phyloP scores from a whole-genome alignment of 2,888 invertebrate species.

The Euphydryas editha region DNA sequence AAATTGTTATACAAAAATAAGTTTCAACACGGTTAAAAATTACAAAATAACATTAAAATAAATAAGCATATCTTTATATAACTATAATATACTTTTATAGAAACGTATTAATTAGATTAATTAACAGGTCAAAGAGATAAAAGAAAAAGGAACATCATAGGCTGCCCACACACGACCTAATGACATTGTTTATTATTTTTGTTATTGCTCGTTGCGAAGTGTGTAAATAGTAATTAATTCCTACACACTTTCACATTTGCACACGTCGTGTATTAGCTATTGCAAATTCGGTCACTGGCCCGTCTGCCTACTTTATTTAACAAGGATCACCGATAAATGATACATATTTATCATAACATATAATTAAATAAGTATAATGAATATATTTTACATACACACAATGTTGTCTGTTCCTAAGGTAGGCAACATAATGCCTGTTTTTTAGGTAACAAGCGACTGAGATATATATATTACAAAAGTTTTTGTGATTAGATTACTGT shows the following conservation, averaged over 20 bases:
- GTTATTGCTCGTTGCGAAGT: slow-evolving; percentile 59
- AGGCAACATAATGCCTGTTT: no score
- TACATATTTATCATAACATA: slow-evolving; percentile 12
- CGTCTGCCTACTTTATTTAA: slow-evolving; percentile 60
- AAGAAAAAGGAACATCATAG: slow-evolving; percentile 36
- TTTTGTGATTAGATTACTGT: no score
- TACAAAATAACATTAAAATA: not conserved
- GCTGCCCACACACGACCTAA: slow-evolving; percentile 62
- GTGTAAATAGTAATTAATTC: slow-evolving; percentile 72
- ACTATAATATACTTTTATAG: no score
- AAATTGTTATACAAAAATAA: no score
- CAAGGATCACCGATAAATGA: slow-evolving; percentile 36
- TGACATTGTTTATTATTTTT: slow-evolving; percentile 74
- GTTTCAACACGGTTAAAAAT: not conserved
- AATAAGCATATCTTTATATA: not conserved
- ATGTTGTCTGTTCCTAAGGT: no score
- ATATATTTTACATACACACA: no score
- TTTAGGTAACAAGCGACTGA: no score
- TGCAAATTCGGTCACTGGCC: slow-evolving; percentile 64
- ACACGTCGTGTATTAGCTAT: slow-evolving; percentile 44
- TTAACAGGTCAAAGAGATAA: slow-evolving; percentile 42
- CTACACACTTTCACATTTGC: slow-evolving; percentile 72
- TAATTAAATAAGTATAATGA: no score
- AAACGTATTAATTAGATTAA: slow-evolving; percentile 19
- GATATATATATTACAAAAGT: no score